A percentile compares a stretch with the other conserved stretches of the same genome.
Conservation (phyloP, 1,140 invertebrate species). For the Drosophila ercepeae region DNA sequence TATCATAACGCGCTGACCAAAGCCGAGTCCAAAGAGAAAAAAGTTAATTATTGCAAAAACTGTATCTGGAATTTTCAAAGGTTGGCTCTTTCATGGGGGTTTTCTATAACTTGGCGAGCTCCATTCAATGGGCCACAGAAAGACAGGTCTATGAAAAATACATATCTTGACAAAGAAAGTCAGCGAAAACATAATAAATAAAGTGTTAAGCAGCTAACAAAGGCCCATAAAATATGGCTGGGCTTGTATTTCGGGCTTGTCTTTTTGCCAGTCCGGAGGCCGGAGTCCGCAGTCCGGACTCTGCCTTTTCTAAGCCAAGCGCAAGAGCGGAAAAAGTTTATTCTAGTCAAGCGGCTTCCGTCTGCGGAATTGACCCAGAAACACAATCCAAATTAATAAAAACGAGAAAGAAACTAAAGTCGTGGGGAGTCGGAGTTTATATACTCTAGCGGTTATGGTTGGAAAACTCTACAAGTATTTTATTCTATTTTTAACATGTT, state of each 20-base stretch:
- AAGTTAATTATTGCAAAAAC: slow-evolving; percentile 38
- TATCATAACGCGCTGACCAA: slow-evolving; percentile 11
- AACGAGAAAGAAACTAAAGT: slow-evolving; percentile 37
- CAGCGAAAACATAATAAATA: slow-evolving; percentile 67
- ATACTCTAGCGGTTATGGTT: background rate
- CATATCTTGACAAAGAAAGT: slow-evolving; percentile 69
- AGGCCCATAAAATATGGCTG: slow-evolving; percentile 49
- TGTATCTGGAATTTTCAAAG: slow-evolving; percentile 33
- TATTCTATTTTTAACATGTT: background rate
- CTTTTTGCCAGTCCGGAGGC: slow-evolving; percentile 24
- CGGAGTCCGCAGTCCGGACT: background rate
- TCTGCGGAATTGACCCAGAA: slow-evolving; percentile 74
- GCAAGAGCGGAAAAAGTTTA: slow-evolving; percentile 66
- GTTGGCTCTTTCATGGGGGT: slow-evolving; percentile 22
- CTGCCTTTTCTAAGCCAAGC: slow-evolving; percentile 43
- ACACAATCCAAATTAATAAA: slow-evolving; percentile 67
- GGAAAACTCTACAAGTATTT: background rate
- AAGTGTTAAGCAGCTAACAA: slow-evolving; percentile 74
- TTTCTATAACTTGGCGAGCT: slow-evolving; percentile 18
- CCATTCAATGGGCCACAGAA: slow-evolving; percentile 11
- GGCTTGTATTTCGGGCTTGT: slow-evolving; percentile 29
- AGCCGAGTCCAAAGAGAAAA: slow-evolving; percentile 15
- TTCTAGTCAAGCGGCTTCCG: slow-evolving; percentile 76
- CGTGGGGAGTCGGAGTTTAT: background rate
- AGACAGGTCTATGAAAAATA: slow-evolving; percentile 45